Percentiles rank a stretch among this genome's conserved stretches.
Conservation (phyloP, 2,797 vertebrate species). For the Octomys mimax region DNA sequence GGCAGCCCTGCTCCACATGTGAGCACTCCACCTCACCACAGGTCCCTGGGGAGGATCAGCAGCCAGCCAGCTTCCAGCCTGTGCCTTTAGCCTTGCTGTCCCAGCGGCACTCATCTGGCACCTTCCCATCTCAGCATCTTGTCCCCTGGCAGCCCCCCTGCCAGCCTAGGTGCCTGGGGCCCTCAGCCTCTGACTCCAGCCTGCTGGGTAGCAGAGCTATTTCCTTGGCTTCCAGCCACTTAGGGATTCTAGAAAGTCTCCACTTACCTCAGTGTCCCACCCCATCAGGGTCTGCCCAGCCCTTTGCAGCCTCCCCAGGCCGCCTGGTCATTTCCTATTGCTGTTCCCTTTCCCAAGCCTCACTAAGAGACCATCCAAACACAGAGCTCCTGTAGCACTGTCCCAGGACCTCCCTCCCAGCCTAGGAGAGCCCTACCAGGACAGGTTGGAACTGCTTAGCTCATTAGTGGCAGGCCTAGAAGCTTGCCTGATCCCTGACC, state of each 20-base stretch:
- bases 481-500: slow-evolving; percentile 91
- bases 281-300: neutral
- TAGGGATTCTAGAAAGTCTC: neutral
- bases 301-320: no score
- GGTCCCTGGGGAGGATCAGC: neutral
- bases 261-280: neutral
- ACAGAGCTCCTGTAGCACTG: neutral
- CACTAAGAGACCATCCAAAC: neutral
- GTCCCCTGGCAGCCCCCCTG: neutral
- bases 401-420: neutral
- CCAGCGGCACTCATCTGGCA: neutral
- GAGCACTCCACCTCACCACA: neutral
- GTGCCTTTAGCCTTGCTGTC: neutral
- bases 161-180: neutral
- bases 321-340: neutral
- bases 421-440: neutral
- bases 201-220: neutral
- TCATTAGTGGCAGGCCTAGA: slow-evolving; percentile 89
- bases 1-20: neutral
- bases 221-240: neutral
- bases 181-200: neutral
- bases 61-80: neutral
- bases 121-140: neutral
- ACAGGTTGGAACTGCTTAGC: slow-evolving; percentile 89
- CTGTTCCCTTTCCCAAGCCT: neutral